Base-by-base conservation (phyloP, 1,140 invertebrate species). In the Polypedilum pembai region DNA sequence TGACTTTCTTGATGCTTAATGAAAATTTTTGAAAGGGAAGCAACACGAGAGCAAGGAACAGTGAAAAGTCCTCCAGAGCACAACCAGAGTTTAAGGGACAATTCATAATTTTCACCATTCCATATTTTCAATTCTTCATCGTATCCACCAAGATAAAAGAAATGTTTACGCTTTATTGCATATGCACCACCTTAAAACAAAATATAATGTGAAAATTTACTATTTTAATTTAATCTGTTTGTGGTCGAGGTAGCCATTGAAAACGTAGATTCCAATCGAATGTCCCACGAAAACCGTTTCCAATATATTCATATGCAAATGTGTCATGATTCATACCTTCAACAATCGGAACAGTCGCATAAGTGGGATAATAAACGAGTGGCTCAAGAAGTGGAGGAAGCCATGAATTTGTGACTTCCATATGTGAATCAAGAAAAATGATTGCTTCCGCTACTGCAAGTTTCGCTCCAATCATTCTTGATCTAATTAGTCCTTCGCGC, bases 381-480 rank as follows among this genome's bases (percentile, higher is more conserved):
- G 92, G 92, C 65, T 92, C 91, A 7, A 82, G 66, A 8, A 94
- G 79, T 0, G 92, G 92, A 0, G 92, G 93, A 40, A 94, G 79
- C 90, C 91, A 94, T 80, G 94, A 94, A 73, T 91, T 90, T 1
- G 95, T 94, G 80, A 96, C 98, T 84, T 99, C 97, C 85, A 96
- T 98, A 83, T 99, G 97, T 18, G 95, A 98, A 83, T 99, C 97
- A 66, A 99, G 87, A 83, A 97, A 99, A 10, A 96, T 98, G 10
- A 99, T 86, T 0, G 98, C 94, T 0, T 92, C 89, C 0, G 93
- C 96, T 41, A 88, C 92, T 63, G 96, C 94, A 75, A 90, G 88
- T 41, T 87, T 84, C n/a, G 95, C 96, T 1, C 97, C 88, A 74
- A 96, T 82, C 15, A 99, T 84, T 74, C 96, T 85, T 0, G 97